Evolutionary conservation across 2,797 vertebrate genomes (phyloP).

Genomic region (Pyrocephalus nanus): DNA sequence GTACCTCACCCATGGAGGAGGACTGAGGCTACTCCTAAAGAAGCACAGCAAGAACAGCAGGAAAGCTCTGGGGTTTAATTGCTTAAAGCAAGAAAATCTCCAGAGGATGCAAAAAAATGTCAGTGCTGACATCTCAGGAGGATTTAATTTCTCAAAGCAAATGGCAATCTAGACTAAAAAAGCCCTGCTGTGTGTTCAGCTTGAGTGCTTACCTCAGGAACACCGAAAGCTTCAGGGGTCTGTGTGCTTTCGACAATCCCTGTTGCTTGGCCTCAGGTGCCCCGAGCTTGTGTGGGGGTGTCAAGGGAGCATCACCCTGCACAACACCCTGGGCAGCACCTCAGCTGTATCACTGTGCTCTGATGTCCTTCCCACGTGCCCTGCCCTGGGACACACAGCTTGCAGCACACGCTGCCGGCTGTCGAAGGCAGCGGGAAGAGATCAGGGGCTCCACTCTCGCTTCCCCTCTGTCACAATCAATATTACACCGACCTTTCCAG

Average conservation of each 20-base stretch:
- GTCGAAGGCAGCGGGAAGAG: background rate
- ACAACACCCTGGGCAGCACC: background rate
- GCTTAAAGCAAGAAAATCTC: background rate
- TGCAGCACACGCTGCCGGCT: background rate
- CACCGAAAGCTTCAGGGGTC: background rate
- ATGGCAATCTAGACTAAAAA: background rate
- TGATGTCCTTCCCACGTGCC: background rate
- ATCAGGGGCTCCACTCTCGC: background rate
- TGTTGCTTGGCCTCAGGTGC: background rate
- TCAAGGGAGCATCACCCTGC: accelerated
- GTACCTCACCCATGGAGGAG: background rate
- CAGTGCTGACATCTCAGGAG: background rate
- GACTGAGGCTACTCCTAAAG: background rate
- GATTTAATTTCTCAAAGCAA: background rate
- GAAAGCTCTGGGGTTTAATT: background rate
- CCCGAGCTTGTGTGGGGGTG: background rate
- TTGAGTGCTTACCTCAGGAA: background rate
- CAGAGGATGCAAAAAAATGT: background rate
- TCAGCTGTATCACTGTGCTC: background rate
- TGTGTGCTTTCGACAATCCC: background rate
- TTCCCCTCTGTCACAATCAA: background rate
- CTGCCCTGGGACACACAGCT: background rate
- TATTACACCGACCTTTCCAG: background rate
- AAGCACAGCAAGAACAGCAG: background rate
- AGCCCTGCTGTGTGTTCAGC: background rate